Evolutionary conservation across 1,140 invertebrate genomes (phyloP), one percentile per base, ranked within the genome.

Genomic region (Aculops lycopersici): DNA sequence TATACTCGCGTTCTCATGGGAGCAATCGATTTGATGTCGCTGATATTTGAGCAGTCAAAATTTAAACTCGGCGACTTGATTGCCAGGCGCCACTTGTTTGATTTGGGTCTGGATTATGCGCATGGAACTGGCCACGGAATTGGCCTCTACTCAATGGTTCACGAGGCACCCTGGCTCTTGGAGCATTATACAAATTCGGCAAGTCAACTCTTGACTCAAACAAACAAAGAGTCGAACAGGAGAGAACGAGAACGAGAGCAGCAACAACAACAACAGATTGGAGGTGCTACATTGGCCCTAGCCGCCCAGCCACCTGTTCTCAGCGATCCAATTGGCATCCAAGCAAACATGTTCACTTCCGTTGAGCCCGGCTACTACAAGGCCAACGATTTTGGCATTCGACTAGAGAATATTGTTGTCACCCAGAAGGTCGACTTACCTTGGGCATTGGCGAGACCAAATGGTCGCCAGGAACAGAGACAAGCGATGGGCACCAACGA

Each of bases 41-140:
- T 68, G 0, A 58, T 76, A 12, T 97, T 94, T 58, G 88, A 75
- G 36, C 59, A 50, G 45, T 53, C 52, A 36, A 57, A 60, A 52
- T 64, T 64, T 57, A 17, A 51, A 55, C 68, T 67, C 42, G 59
- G 94, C 14, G 84, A 94, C 57, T 68, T 71, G 0, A 60, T 88
- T 37, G 83, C 86, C 0, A 63, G 88, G 14, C 70, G 71, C 46
- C 60, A 64, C 5, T 60, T 97, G 0, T 97, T 88, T 88, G 68
- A 77, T 45, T 67, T 72, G n/a, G 92, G 90, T 0, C 55, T 92
- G 35, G 80, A 97, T 60, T 97, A 94, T 59, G 65, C 66, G 1
- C 92, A 98, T 58, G 88, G 88, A 16, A 95, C 90, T 17, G 83
- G 88, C 0, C 90, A 97, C 57, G 88, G 90, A 8, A 74, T 97